Base-by-base conservation (phyloP, 1,140 invertebrate genomes). In the Nasonia vitripennis region DNA sequence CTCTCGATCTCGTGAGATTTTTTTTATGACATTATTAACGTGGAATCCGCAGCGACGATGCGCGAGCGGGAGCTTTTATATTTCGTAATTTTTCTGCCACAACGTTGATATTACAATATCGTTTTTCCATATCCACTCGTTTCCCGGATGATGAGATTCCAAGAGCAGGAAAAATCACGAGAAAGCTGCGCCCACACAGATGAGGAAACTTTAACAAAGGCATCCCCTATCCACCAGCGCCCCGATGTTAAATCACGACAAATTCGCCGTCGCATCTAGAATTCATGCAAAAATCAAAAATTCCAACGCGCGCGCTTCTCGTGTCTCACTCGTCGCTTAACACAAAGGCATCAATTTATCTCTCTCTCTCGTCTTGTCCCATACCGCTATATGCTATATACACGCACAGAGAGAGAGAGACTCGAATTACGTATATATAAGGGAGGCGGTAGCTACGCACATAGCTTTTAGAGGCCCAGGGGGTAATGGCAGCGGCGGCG, bases 401-500 rank as follows among this genome's bases (percentile, higher is more conserved):
- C 5, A 20, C 20, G 48, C 7, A 17, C 10, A 78, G 17, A 23
- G 75, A 55, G 23, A 9, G 48, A 5, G 45, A 27, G 48, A n/a
- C 27, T 12, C 20, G 78, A 31, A 55, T n/a, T 14, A 74, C 73
- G 73, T 37, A 37, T 74, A 2, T 55, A 55, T n/a, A 55, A 78
- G 77, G 48, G 37, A 77, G 62, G 48, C 20, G n/a, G 6, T 62
- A 62, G 4, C 2, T n/a, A 62, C 14, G 17, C 55, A n/a, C 17
- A 17, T 10, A 80, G 45, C 45, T 84, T 84, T 84, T 74, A 84
- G 31, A 74, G 68, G 83, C 48, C 67, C 77, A 80, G 41, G 83
- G 78, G 77, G 68, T 84, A 84, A 84, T 74, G 62, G 48, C 68
- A 10, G 31, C 12, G n/a, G 82, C 7, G 41, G 17, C 11, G 34